phyloP scores from a whole-genome alignment of 2,113 vertebrate species.

The Ochotona princeps region DNA sequence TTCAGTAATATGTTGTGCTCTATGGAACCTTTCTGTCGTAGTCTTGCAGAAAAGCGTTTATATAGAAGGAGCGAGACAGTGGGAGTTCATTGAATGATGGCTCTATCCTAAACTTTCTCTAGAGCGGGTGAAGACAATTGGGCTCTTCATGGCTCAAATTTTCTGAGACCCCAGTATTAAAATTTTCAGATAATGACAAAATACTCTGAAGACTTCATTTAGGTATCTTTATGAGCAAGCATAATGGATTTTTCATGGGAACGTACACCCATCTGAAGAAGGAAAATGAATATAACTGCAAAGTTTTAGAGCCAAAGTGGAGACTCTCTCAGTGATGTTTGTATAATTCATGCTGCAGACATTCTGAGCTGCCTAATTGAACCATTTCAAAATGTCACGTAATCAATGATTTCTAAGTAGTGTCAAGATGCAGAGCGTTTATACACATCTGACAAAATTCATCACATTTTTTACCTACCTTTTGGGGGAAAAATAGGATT shows the following conservation, averaged over 20 bases:
- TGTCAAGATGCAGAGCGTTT: slow-evolving; percentile 73
- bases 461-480: slow-evolving; percentile 69
- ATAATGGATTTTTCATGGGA: slow-evolving; percentile 69
- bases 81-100: background rate
- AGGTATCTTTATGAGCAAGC: slow-evolving; percentile 62
- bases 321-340: slow-evolving; percentile 70
- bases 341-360: slow-evolving; percentile 83
- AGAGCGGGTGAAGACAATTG: background rate
- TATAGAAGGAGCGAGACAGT: background rate
- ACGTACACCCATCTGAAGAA: slow-evolving; percentile 63
- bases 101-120: background rate
- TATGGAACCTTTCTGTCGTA: fast-evolving
- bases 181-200: background rate
- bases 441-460: slow-evolving; percentile 75
- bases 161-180: background rate
- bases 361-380: slow-evolving; percentile 82
- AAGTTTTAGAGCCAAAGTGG: slow-evolving; percentile 76
- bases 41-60: background rate
- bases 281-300: slow-evolving; percentile 60
- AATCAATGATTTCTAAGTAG: slow-evolving; percentile 79
- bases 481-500: slow-evolving; percentile 65
- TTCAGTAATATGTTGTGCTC: background rate
- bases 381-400: slow-evolving; percentile 81
- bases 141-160: background rate
- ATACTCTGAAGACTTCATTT: background rate